Evolutionary conservation across 2,888 invertebrate species (phyloP).

Genomic region (Apotomis capreana): DNA sequence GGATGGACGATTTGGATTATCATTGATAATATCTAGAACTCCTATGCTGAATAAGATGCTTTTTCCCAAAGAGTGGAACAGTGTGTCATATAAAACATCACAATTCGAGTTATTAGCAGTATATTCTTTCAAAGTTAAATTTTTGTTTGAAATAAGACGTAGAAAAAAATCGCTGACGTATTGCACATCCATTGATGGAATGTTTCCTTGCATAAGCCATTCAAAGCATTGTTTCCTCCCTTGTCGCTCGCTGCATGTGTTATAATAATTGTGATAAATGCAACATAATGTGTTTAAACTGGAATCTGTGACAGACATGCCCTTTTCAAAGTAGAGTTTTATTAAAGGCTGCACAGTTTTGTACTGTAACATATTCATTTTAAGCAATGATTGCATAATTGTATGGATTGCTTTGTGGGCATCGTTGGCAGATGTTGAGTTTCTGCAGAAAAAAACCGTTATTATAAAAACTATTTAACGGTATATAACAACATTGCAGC

Average conservation of each 20-base stretch:
- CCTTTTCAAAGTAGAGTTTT: constrained; percentile 70
- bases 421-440: constrained; percentile 57
- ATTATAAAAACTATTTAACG: no score
- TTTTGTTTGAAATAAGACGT: constrained; percentile 66
- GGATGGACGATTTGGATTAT: constrained; percentile 31
- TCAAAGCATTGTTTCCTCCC: constrained; percentile 59
- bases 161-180: constrained; percentile 58
- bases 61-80: constrained; percentile 65
- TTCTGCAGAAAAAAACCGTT: constrained; percentile 54
- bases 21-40: constrained; percentile 54
- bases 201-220: constrained; percentile 64
- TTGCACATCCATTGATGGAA: constrained; percentile 49
- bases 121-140: constrained; percentile 49
- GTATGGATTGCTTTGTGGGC: constrained; percentile 64
- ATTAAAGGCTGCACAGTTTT: constrained; percentile 63
- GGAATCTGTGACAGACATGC: constrained; percentile 66
- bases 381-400: constrained; percentile 64
- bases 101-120: constrained; percentile 34
- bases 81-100: constrained; percentile 54
- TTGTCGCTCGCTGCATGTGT: constrained; percentile 62
- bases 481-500: no score
- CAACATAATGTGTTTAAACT: constrained; percentile 64
- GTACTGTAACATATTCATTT: constrained; percentile 58
- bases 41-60: constrained; percentile 71
- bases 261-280: constrained; percentile 66